These are phyloP conservation scores for Scaptomyza graminum DNA, from an alignment of 1,140 invertebrate species.

Conservation along the genomic window DNA sequence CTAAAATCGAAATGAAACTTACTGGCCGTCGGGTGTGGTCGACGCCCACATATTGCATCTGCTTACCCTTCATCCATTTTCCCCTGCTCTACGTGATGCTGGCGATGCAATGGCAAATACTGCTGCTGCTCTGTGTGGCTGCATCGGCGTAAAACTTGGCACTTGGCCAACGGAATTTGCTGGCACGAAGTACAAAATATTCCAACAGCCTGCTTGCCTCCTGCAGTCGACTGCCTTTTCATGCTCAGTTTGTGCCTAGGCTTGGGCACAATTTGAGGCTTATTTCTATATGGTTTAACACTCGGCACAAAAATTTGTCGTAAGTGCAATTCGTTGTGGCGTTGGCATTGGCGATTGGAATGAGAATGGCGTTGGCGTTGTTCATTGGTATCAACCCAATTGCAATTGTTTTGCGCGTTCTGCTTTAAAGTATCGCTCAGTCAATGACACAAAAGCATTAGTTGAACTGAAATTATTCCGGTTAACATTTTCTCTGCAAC, in stretches of 20 bases:
- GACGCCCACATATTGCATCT: slow-evolving; percentile 25
- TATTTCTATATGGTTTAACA: slow-evolving; percentile 71
- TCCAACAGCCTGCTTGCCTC: slow-evolving; percentile 50
- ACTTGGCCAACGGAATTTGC: slow-evolving; percentile 72
- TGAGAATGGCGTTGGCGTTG: not conserved
- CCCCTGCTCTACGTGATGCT: slow-evolving; percentile 20
- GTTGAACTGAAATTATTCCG: not conserved
- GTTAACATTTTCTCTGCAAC: too few species aligned
- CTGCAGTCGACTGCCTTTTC: slow-evolving; percentile 3
- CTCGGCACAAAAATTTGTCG: slow-evolving; percentile 67
- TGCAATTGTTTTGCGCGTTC: slow-evolving; percentile 49
- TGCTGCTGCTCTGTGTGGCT: slow-evolving; percentile 38
- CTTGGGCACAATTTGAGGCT: slow-evolving; percentile 64
- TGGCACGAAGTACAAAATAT: slow-evolving; percentile 75
- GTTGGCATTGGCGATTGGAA: slow-evolving; percentile 17
- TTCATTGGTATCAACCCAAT: slow-evolving; percentile 44
- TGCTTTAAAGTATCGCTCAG: slow-evolving; percentile 24
- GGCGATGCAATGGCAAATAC: slow-evolving; percentile 21
- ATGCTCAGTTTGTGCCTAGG: slow-evolving; percentile 18
- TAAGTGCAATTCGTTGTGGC: slow-evolving; percentile 74
- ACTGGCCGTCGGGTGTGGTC: slow-evolving; percentile 55
- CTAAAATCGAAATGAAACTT: slow-evolving; percentile 73
- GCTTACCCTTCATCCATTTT: not conserved
- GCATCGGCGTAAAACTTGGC: slow-evolving; percentile 70
- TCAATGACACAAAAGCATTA: slow-evolving; percentile 33